phyloP scores from a whole-genome alignment of 2,888 invertebrate species.

The Anagyrus pseudococci region DNA sequence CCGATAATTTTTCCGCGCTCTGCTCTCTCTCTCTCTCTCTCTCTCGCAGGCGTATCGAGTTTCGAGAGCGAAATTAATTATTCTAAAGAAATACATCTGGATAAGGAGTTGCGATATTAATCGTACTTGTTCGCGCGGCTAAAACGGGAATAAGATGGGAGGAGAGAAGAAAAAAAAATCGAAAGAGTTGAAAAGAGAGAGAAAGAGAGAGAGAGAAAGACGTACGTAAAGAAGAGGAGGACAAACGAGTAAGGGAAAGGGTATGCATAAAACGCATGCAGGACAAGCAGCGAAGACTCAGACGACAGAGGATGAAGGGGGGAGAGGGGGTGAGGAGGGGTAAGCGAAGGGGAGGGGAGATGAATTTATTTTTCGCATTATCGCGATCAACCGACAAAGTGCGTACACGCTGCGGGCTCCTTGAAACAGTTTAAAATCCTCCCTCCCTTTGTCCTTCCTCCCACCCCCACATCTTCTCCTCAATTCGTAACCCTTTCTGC shows the following conservation, averaged over 20 bases:
- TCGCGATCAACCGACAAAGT: no score
- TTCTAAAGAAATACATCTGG: no score
- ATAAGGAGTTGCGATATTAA: not conserved
- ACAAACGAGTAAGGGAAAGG: no score
- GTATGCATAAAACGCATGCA: not conserved
- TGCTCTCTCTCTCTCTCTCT: no score
- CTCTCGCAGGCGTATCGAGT: not conserved
- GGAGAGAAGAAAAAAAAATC: not conserved
- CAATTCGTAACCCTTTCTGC: no score
- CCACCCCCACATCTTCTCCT: no score
- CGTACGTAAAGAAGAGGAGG: not conserved
- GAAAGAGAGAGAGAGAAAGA: not conserved
- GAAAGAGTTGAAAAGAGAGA: not conserved
- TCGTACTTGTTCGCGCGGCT: not conserved
- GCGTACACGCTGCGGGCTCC: no score
- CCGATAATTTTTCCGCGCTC: no score
- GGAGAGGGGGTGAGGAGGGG: not conserved
- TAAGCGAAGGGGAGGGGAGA: no score
- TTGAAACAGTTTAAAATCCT: no score
- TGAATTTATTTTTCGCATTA: no score
- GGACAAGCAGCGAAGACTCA: not conserved
- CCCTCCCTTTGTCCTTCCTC: no score
- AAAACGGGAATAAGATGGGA: not conserved
- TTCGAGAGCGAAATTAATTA: not conserved
- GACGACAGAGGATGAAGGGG: not conserved